Evolutionary conservation across 2,797 vertebrate species (phyloP), one percentile per base, ranked within the genome.

Genomic region (Premnoplex brunnescens): DNA sequence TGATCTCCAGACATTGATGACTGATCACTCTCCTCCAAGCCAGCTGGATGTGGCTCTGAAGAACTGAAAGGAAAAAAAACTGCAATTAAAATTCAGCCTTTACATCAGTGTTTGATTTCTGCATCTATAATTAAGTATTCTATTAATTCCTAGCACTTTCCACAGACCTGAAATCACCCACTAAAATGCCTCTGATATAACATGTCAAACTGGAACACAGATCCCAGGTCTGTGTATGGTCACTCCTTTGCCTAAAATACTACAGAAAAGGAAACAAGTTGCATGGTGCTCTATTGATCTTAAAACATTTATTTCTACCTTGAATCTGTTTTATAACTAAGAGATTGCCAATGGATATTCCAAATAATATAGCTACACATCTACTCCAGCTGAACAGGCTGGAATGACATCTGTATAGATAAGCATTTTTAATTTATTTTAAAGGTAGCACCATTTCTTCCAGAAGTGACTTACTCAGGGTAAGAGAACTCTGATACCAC

Each of bases 1-100:
- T 99, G 99, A 63, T 99, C 99, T 97, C 98, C 98, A 95, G 98
- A 97, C 72, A 99, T 91, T 6, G 98, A 98, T 2, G 98, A 98
- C 83, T 99, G 97, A 94, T 99, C 99, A 6, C 98, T 95, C 67
- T 99, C 99, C 54, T 99, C 99, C 97, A 99, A 97, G 89, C 98
- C 98, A 95, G 97, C 93, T 96, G 98, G 94, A 94, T 97, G 97
- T 63, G 97, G 96, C 96, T 99, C 99, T 95, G 99, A 97, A 97
- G 98, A 95, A 92, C 99, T 99, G 96, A 60, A 95, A 85, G 91
- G 91, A 83, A 94, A 95, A 94, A 94, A 26, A 88, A 71, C 5
- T 2, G 4, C 56, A 54, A 36, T 68, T 95, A 96, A 92, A 48
- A 90, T 28, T 36, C 48, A 56, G n/a, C 39, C 39, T 49, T 41